Evolutionary conservation across 2,888 invertebrate genomes (phyloP).

Genomic region (Sinohyriopsis cumingii): DNA sequence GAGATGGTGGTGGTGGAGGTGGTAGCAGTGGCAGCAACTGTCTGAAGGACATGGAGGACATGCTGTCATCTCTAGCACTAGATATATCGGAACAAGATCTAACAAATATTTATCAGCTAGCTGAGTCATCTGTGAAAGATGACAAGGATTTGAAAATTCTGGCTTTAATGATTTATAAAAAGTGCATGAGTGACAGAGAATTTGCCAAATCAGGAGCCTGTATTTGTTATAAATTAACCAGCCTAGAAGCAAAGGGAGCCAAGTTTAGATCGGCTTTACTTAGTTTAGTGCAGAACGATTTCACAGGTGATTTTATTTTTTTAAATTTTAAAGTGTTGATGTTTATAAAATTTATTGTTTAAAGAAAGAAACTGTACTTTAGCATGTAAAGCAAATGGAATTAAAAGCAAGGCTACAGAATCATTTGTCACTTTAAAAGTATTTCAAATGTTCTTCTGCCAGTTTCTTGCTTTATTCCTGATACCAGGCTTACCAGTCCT

Average conservation of each 20-base stretch:
- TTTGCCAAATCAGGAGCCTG: conserved; percentile 55
- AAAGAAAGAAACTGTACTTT: too few relatives aligned
- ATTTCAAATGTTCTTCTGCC: too few relatives aligned
- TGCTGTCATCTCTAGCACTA: conserved; percentile 19
- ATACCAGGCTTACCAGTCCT: too few relatives aligned
- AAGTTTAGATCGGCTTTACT: conserved; percentile 55
- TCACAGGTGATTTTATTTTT: conserved; percentile 46
- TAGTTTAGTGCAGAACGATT: conserved; percentile 57
- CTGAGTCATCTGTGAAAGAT: conserved; percentile 24
- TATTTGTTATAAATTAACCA: conserved; percentile 54
- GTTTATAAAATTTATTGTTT: neutral
- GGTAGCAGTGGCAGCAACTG: conserved; percentile 10
- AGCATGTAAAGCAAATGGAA: too few relatives aligned
- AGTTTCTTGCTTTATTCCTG: too few relatives aligned
- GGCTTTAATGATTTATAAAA: conserved; percentile 42
- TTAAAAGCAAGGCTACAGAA: too few relatives aligned
- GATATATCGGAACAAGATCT: conserved; percentile 45
- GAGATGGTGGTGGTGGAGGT: conserved; percentile 13
- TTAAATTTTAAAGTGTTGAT: neutral
- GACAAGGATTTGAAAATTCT: conserved; percentile 36
- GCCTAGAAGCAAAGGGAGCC: conserved; percentile 49
- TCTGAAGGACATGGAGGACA: too few relatives aligned
- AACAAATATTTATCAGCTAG: conserved; percentile 34
- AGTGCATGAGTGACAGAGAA: conserved; percentile 48
- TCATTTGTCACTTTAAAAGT: too few relatives aligned